These are phyloP conservation scores for Aptenodytes forsteri DNA, from an alignment of 2,113 vertebrate genomes.

Conservation along the genomic window DNA sequence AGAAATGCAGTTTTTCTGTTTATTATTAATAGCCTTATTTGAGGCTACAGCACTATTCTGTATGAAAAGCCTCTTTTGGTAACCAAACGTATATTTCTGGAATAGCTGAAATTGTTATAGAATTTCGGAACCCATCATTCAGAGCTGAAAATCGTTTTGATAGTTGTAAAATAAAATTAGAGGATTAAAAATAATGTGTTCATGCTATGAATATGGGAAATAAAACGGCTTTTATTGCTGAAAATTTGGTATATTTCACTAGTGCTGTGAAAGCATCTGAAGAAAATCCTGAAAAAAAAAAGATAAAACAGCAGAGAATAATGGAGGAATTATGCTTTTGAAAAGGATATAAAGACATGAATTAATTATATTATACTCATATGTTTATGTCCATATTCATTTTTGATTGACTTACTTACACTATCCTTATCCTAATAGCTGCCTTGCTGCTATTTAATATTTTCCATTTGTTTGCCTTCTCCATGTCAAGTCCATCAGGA, in stretches of 20 bases:
- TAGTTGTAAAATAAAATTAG: not conserved
- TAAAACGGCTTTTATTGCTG: not conserved
- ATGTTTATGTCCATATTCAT: not conserved
- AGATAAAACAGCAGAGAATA: not conserved
- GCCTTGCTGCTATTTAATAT: not conserved
- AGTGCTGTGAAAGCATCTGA: not conserved
- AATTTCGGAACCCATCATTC: not conserved
- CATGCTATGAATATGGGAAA: not conserved
- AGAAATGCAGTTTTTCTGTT: not conserved
- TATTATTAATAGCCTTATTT: not conserved
- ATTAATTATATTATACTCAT: not conserved
- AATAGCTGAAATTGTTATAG: not conserved
- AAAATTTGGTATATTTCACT: not conserved
- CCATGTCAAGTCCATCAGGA: not conserved
- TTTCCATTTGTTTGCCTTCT: slow-evolving; percentile 4
- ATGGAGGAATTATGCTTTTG: not conserved
- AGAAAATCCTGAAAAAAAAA: not conserved
- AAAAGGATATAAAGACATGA: not conserved
- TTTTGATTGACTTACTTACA: not conserved
- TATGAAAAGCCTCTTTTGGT: not conserved
- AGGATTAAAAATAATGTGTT: not conserved
- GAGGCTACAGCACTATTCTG: not conserved
- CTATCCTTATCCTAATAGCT: not conserved
- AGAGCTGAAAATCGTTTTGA: not conserved
- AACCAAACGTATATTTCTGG: not conserved